Conservation (phyloP, 2,888 invertebrate genomes). For the Scotopteryx bipunctaria region DNA sequence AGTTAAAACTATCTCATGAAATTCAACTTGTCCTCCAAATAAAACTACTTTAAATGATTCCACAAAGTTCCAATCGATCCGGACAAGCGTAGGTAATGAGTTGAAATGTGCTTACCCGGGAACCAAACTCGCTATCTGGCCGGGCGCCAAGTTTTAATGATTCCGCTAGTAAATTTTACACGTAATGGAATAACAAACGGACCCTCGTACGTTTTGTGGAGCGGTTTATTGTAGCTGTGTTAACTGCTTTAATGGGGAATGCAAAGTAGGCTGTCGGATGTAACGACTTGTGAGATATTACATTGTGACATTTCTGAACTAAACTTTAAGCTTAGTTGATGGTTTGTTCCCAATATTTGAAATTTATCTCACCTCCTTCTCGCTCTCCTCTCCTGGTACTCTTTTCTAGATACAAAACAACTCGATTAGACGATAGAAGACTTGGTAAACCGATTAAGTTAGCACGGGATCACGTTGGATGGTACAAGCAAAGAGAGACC, state of each 20-base stretch:
- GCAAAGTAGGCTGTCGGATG: constrained; percentile 8
- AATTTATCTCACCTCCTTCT: too few relatives aligned
- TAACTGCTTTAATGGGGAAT: constrained; percentile 20
- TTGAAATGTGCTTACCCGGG: constrained; percentile 52
- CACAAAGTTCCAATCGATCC: constrained; percentile 52
- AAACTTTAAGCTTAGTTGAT: neutral
- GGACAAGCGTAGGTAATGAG: constrained; percentile 49
- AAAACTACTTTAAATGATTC: constrained; percentile 48
- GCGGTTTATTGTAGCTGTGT: constrained; percentile 24
- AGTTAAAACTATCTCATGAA: constrained; percentile 11
- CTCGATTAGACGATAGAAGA: too few relatives aligned
- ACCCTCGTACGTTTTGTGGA: constrained; percentile 38
- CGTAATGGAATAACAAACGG: constrained; percentile 67
- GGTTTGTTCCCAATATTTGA: too few relatives aligned
- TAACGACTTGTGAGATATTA: neutral
- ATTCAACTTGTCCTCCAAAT: constrained; percentile 16
- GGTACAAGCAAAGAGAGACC: too few relatives aligned
- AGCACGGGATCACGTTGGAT: too few relatives aligned
- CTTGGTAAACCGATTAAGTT: too few relatives aligned
- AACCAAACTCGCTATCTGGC: constrained; percentile 50
- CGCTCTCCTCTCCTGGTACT: too few relatives aligned
- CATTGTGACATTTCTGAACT: neutral
- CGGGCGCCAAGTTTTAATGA: constrained; percentile 66
- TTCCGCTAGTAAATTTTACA: constrained; percentile 63
- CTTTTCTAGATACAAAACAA: too few relatives aligned